These are phyloP conservation scores for Squalus acanthias DNA, from an alignment of 2,797 vertebrate genomes.

Conservation along the genomic window DNA sequence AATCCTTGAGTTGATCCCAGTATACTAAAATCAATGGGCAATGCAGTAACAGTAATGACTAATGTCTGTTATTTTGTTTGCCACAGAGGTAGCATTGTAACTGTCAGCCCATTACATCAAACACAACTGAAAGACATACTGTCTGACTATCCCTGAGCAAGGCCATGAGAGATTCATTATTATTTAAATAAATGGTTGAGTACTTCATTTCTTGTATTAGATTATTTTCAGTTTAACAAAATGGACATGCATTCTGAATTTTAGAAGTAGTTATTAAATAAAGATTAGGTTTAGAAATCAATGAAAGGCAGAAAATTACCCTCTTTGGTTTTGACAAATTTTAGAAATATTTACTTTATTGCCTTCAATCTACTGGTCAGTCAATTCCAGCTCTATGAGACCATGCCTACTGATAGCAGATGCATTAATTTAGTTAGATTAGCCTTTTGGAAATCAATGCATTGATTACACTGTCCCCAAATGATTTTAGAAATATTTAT, in stretches of 20 bases:
- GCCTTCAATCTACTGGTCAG: not conserved
- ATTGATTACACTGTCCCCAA: slow-evolving; percentile 58
- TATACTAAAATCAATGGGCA: not conserved
- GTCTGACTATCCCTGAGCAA: not conserved
- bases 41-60: not conserved
- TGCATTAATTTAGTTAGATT: slow-evolving; percentile 63
- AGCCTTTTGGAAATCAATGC: slow-evolving; percentile 61
- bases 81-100: not conserved
- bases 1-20: not conserved
- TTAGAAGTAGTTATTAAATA: slow-evolving; percentile 6
- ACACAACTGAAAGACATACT: not conserved
- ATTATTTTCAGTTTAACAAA: not conserved
- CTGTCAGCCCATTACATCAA: not conserved
- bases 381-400: not conserved
- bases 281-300: not conserved
- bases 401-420: slow-evolving; percentile 48
- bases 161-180: not conserved
- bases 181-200: not conserved
- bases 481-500: slow-evolving; percentile 71
- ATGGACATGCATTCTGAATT: not conserved
- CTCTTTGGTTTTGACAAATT: not conserved
- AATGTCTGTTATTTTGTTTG: not conserved
- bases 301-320: not conserved
- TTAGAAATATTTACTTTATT: slow-evolving; percentile 1
- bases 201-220: not conserved